Evolutionary conservation across 2,888 invertebrate genomes (phyloP), one percentile per base, ranked within the genome.

Genomic region (Sphecodes monilicornis): DNA sequence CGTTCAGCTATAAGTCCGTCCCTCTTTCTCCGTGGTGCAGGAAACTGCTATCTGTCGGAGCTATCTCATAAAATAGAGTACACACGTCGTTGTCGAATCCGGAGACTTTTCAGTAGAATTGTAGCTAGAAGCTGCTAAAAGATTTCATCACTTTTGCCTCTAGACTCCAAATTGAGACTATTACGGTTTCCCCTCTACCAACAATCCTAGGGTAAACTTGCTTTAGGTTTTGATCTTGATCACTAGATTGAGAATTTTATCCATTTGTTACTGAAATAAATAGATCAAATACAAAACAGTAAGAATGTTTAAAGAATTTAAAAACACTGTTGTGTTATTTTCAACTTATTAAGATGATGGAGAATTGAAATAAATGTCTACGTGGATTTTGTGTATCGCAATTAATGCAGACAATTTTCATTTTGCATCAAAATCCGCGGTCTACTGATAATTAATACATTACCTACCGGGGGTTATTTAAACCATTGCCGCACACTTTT

Each of bases 31-130:
- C 43, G 76, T 75, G 77, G 76, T 85, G 84, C 87, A 90, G 91
- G 90, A 91, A 90, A 88, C 87, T 81, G 75, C 79, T 91, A 91
- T 90, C 90, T 87, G 79, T 43, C 68, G 74, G 74, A 41, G 81
- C 83, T 87, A 89, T 88, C 91, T 87, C 84, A 72, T 83, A 76
- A 82, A 87, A 77, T 82, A 85, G 88, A 85, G 80, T 86, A 90
- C 80, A 89, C 90, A 82, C 66, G 29, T 57, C 73, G 78, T 74
- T 71, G 80, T 79, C 81, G 80, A 86, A 76, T 81, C 86, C 76
- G 74, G 50, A 76, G 80, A 84, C 74, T 85, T 78, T 75, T 76
- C 85, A 60, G 46, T 80, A 6, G 57, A 74, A 46, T 54, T 39
- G 75, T 85, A 71, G 80, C 13, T 84, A 75, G 84, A 66, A 83